These are phyloP conservation scores for Cyphotilapia sp. DNA, from an alignment of 2,113 vertebrate genomes.

Conservation along the genomic window DNA sequence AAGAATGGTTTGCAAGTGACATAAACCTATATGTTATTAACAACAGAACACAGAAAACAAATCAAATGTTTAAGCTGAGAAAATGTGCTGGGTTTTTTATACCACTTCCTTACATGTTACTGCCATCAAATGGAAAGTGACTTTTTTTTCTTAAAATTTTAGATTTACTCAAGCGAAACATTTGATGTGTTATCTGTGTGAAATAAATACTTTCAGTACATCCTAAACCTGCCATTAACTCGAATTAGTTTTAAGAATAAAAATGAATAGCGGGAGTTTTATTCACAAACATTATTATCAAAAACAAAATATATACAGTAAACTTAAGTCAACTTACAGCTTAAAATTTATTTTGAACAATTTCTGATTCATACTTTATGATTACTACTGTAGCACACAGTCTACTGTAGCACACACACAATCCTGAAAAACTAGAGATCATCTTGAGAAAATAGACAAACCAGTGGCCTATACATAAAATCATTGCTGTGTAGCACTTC, in stretches of 20 bases:
- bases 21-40: neutral
- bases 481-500: neutral
- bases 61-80: neutral
- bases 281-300: neutral
- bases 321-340: neutral
- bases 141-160: neutral
- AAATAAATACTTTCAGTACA: neutral
- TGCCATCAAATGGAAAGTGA: neutral
- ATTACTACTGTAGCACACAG: neutral
- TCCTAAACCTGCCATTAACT: neutral
- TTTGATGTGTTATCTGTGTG: neutral
- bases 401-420: neutral
- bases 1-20: neutral
- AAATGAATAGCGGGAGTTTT: neutral
- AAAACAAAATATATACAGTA: neutral
- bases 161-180: neutral
- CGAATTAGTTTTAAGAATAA: neutral
- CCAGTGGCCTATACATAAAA: neutral
- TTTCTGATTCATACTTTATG: neutral
- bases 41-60: neutral
- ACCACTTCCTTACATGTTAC: neutral
- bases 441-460: neutral
- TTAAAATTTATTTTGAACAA: neutral
- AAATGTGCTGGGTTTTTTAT: accelerated
- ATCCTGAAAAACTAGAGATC: neutral